Base-by-base conservation (phyloP, 2,113 vertebrate species). In the Platysternon megacephalum region DNA sequence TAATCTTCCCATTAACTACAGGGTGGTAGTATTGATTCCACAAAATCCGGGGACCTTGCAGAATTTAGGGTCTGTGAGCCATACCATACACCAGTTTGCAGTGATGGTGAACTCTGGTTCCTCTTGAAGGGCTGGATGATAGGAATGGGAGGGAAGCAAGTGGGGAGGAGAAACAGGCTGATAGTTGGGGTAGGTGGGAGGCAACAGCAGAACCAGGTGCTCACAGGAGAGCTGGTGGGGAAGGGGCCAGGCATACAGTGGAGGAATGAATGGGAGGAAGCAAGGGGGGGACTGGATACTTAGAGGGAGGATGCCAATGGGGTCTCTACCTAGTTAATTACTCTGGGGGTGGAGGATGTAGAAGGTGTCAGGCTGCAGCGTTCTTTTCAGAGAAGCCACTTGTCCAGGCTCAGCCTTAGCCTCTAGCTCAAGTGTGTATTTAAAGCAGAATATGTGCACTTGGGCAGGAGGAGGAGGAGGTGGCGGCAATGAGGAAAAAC, bases 101-200 rank as follows among this genome's bases (percentile, higher is more conserved):
- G 68, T 86, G 61, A 39, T 52, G 52, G 80, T 84, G 82, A 79
- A 39, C 3, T 83, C 53, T 82, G 16, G 21, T 28, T 81, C 32
- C 22, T 94, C 0, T 29, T 61, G 82, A 86, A 58, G 19, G 72
- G 39, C 35, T 81, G 55, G 9, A 12, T 76, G 32, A 21, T 79
- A n/a, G 74, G 44, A 58, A 17, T 81, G 65, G 96, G 84, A 84
- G 84, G 48, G 79, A 92, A 44, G 13, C 89, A 52, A 53, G 74
- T 84, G 52, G 7, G 35, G 72, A 68, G 19, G 74, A 68, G 94
- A 49, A 89, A 93, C n/a, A n/a, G 61, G 49, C 4, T 79, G 52
- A n/a, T 0, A 0, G 26, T 56, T 56, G 91, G 80, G 88, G 19
- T n/a, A 53, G 22, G 68, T 82, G 42, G 48, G 17, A 79, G 58